These are phyloP conservation scores for Prenolepis imparis DNA, from an alignment of 2,888 invertebrate genomes.

Conservation along the genomic window DNA sequence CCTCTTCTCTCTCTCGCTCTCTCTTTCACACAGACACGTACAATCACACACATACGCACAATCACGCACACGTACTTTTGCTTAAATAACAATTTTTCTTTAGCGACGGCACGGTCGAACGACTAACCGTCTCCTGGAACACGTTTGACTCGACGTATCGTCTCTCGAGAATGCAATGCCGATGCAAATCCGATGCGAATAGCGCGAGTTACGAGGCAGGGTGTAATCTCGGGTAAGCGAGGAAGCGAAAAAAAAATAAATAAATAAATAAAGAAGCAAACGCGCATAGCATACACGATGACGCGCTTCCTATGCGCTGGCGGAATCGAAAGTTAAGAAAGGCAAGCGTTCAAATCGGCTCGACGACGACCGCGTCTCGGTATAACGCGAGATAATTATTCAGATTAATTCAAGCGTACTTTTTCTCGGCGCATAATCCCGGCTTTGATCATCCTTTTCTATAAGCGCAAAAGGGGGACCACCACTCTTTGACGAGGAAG, in stretches of 20 bases:
- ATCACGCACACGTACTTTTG: conserved; percentile 16
- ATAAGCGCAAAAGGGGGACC: conserved; percentile 2
- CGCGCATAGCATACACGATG: conserved; percentile 18
- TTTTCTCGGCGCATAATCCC: conserved; percentile 55
- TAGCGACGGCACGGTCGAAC: conserved; percentile 69
- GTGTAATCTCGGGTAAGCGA: neutral
- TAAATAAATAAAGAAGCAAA: neutral
- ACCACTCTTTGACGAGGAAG: conserved; percentile 51
- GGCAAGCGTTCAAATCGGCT: conserved; percentile 46
- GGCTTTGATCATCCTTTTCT: conserved; percentile 53
- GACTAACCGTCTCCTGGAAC: conserved; percentile 68
- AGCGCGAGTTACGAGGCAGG: conserved; percentile 28
- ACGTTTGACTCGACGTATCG: conserved; percentile 66
- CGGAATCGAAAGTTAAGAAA: conserved; percentile 36
- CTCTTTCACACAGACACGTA: neutral
- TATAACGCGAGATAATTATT: conserved; percentile 50
- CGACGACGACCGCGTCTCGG: neutral
- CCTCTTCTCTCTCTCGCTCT: neutral
- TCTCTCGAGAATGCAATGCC: conserved; percentile 50
- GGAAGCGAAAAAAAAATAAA: neutral
- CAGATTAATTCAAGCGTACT: conserved; percentile 57
- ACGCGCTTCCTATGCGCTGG: conserved; percentile 4
- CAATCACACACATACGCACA: conserved; percentile 13
- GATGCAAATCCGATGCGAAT: conserved; percentile 47
- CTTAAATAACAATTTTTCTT: conserved; percentile 67